Evolutionary conservation across 2,888 invertebrate genomes (phyloP).

Genomic region (Sicus ferrugineus): DNA sequence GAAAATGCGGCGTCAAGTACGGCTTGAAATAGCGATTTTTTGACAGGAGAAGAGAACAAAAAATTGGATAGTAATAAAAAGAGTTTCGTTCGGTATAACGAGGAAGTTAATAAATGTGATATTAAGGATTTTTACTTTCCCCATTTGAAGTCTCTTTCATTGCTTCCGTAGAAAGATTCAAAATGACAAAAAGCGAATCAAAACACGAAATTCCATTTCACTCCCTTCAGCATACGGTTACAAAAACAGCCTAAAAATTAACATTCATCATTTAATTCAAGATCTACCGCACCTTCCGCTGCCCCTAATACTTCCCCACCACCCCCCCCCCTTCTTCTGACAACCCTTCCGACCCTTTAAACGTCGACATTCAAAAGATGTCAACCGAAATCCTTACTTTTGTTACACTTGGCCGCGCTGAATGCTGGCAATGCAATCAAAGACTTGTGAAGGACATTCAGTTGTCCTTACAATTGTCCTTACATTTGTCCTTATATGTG

Average conservation of each 20-base stretch:
- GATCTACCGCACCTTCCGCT: neutral
- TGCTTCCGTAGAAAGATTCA: neutral
- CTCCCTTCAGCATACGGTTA: neutral
- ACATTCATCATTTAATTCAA: neutral
- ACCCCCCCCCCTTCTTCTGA: neutral
- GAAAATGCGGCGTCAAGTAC: too few species aligned
- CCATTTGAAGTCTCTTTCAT: neutral
- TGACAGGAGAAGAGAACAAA: too few species aligned
- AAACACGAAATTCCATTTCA: neutral
- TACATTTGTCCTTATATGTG: neutral
- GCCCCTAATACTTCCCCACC: neutral
- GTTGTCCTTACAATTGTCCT: too few species aligned
- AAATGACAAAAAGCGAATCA: neutral
- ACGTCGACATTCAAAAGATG: neutral
- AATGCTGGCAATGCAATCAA: neutral
- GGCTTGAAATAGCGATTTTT: too few species aligned
- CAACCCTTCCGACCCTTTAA: neutral
- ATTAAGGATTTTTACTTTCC: too few species aligned
- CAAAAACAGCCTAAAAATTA: neutral
- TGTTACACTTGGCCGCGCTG: too few species aligned
- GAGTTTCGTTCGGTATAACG: too few species aligned
- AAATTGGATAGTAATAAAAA: too few species aligned
- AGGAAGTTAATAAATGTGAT: too few species aligned
- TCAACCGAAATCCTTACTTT: slow-evolving; percentile 16
- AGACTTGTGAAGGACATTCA: too few species aligned